Evolutionary conservation across 2,113 vertebrate species (phyloP).

Genomic region (Neolamprologus hecqui): DNA sequence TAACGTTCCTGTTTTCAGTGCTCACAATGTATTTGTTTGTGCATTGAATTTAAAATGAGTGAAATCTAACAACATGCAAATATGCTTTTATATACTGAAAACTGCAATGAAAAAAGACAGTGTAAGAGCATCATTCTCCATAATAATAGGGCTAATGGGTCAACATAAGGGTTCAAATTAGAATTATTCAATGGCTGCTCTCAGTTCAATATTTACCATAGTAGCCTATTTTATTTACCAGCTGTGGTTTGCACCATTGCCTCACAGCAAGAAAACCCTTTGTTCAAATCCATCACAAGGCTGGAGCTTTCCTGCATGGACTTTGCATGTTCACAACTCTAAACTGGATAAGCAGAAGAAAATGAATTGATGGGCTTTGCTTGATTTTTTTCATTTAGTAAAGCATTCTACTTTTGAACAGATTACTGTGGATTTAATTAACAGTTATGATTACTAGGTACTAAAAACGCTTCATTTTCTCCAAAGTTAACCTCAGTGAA

Average conservation of each 20-base stretch:
- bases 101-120: not conserved
- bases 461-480: fast-evolving
- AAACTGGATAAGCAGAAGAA: fast-evolving
- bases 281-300: not conserved
- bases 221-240: not conserved
- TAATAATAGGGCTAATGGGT: not conserved
- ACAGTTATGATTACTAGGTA: not conserved
- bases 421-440: not conserved
- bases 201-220: not conserved
- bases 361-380: not conserved
- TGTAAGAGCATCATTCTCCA: not conserved
- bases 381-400: not conserved
- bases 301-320: not conserved
- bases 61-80: not conserved
- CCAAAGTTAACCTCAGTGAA: fast-evolving
- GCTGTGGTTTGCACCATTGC: not conserved
- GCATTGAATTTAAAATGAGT: fast-evolving
- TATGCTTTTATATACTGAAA: not conserved
- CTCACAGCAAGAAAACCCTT: not conserved
- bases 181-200: not conserved
- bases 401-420: not conserved
- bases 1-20: not conserved
- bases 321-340: not conserved
- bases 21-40: not conserved
- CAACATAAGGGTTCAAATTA: not conserved